phyloP scores from a whole-genome alignment of 2,888 invertebrate genomes.

The Trissonchulus latispiculum region DNA sequence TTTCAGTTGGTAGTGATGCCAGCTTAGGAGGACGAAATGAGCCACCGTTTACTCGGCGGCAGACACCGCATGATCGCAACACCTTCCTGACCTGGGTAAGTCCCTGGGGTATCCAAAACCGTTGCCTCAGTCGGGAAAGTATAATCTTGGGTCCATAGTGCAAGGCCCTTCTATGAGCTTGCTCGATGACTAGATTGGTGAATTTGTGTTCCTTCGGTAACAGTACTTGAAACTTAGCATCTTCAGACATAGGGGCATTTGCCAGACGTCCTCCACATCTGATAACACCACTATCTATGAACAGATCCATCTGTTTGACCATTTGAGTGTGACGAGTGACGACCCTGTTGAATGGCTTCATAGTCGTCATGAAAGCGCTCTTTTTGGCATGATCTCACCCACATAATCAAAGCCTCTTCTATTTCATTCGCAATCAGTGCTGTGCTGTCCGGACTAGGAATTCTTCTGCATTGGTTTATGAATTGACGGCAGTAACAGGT shows the following conservation, averaged over 20 bases:
- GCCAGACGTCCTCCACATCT: constrained; percentile 10
- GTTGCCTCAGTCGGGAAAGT: constrained; percentile 9
- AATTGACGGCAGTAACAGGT: too few relatives aligned
- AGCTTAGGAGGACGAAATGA: neutral
- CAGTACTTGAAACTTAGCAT: constrained; percentile 15
- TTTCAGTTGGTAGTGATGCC: constrained; percentile 13
- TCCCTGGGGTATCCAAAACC: constrained; percentile 1
- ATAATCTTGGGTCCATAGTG: constrained; percentile 1
- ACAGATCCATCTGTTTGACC: too few relatives aligned
- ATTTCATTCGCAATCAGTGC: too few relatives aligned
- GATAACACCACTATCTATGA: too few relatives aligned
- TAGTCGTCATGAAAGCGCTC: too few relatives aligned
- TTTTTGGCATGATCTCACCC: too few relatives aligned
- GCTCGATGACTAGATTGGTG: constrained; percentile 9
- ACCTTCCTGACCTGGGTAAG: constrained; percentile 3
- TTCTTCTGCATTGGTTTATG: too few relatives aligned
- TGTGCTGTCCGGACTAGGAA: too few relatives aligned
- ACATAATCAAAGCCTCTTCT: too few relatives aligned
- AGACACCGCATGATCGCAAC: constrained; percentile 1
- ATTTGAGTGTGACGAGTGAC: too few relatives aligned
- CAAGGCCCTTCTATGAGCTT: constrained; percentile 7
- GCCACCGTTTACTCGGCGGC: neutral
- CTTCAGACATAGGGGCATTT: neutral
- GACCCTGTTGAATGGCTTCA: too few relatives aligned
- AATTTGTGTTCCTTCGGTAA: constrained; percentile 12